These are phyloP conservation scores for Lepilemur septentrionalis DNA, from an alignment of 2,797 vertebrate genomes.

Conservation along the genomic window DNA sequence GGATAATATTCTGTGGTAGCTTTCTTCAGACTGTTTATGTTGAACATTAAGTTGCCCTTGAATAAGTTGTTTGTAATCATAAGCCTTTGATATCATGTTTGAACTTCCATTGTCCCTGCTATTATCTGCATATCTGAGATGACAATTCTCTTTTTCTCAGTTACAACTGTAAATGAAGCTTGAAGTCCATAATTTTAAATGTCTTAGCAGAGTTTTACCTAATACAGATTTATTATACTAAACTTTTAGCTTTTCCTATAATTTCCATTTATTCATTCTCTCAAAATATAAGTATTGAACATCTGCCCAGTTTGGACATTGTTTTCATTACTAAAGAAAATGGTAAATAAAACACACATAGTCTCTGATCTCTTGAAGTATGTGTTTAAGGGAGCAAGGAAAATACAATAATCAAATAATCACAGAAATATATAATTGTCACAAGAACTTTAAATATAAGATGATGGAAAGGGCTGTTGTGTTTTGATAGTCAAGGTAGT, in stretches of 20 bases:
- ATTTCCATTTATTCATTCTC: background rate
- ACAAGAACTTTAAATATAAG: background rate
- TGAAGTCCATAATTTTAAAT: background rate
- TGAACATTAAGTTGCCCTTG: background rate
- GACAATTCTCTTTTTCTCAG: background rate
- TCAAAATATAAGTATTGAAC: background rate
- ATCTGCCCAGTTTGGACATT: background rate
- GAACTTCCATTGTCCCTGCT: background rate
- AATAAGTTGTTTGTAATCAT: background rate
- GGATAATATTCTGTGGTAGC: background rate
- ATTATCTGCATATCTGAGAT: background rate
- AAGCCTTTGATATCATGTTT: background rate
- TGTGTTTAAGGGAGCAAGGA: background rate
- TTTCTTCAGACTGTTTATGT: background rate
- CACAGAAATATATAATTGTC: background rate
- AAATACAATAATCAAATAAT: background rate
- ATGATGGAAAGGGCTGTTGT: background rate
- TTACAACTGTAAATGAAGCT: background rate
- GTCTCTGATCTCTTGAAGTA: background rate
- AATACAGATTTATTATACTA: background rate
- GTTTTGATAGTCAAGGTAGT: background rate
- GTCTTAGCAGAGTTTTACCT: background rate
- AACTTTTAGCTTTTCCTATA: background rate
- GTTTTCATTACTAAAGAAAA: background rate
- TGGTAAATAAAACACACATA: background rate